Evolutionary conservation across 30 jellyfish, hydroid and myxozoan genomes (phyloP).

Genomic region (Morbakka virulenta): DNA sequence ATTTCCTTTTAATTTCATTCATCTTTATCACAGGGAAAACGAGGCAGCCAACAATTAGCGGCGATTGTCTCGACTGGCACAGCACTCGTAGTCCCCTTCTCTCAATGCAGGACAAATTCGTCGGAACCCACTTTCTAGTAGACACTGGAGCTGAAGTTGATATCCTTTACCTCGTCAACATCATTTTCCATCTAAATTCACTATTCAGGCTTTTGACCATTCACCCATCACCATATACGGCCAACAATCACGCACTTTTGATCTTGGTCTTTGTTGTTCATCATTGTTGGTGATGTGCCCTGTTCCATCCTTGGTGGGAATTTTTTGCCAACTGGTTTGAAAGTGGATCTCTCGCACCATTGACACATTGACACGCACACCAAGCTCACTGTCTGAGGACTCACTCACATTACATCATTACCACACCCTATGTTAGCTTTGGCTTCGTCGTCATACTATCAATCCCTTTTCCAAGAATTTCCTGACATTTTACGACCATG

Average conservation of each 20-base stretch:
- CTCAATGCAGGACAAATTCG: slow-evolving; percentile 6
- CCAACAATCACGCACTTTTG: not conserved
- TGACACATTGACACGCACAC: slow-evolving; percentile 41
- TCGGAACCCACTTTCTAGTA: slow-evolving; percentile 24
- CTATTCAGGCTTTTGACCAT: slow-evolving; percentile 34
- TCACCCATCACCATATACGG: slow-evolving; percentile 32
- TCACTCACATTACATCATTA: not conserved
- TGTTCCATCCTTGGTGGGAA: slow-evolving; percentile 53
- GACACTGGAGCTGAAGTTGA: slow-evolving; percentile 66
- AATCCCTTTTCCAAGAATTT: not conserved
- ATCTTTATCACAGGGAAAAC: no score
- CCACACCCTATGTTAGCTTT: slow-evolving; percentile 4
- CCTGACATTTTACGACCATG: no score
- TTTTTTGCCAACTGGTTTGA: slow-evolving; percentile 11
- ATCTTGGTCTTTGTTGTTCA: slow-evolving; percentile 38
- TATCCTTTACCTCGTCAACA: slow-evolving; percentile 5
- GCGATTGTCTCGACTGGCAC: not conserved
- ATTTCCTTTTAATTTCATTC: no score
- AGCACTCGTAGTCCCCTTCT: slow-evolving; percentile 37
- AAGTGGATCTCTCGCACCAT: slow-evolving; percentile 14
- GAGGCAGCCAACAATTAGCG: no score
- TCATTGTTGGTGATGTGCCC: slow-evolving; percentile 37
- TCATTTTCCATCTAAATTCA: not conserved
- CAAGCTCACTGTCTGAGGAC: not conserved
- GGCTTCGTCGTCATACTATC: not conserved